These are phyloP conservation scores for Sander lucioperca DNA, from an alignment of 2,113 vertebrate genomes.

Conservation along the genomic window DNA sequence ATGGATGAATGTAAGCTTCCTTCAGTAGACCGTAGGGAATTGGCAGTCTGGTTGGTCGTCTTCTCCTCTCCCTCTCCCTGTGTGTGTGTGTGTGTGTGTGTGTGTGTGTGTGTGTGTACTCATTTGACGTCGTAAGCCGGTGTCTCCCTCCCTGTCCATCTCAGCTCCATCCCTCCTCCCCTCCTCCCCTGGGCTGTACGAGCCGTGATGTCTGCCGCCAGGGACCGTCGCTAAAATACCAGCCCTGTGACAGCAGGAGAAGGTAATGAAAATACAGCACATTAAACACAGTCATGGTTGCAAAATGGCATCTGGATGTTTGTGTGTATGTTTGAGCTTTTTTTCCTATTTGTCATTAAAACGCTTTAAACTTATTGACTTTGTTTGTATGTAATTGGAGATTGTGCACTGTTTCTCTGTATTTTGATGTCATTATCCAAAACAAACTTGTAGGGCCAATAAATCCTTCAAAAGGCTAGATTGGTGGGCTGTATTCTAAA, in stretches of 20 bases:
- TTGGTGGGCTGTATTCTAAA: not conserved
- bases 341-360: not conserved
- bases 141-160: constrained; percentile 87
- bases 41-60: constrained; percentile 73
- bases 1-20: constrained; percentile 63
- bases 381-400: too few species aligned
- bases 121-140: constrained; percentile 88
- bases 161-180: constrained; percentile 83
- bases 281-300: not conserved
- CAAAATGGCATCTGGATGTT: not conserved
- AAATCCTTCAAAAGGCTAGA: too few species aligned
- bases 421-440: not conserved
- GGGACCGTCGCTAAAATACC: constrained; percentile 78
- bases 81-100: too few species aligned
- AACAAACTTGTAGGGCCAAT: not conserved
- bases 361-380: too few species aligned
- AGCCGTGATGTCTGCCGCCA: constrained; percentile 78
- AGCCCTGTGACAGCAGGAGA: not conserved
- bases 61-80: constrained; percentile 57
- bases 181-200: constrained; percentile 82
- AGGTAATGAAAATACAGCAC: too few species aligned
- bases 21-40: constrained; percentile 71
- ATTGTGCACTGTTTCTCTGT: not conserved
- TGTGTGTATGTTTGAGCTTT: too few species aligned
- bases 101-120: constrained; percentile 75